Percentiles rank a stretch among this genome's conserved stretches.
Evolutionary conservation across 37 sponge, comb jelly and placozoan genomes (phyloP).

Genomic region (Hormiphora californensis): DNA sequence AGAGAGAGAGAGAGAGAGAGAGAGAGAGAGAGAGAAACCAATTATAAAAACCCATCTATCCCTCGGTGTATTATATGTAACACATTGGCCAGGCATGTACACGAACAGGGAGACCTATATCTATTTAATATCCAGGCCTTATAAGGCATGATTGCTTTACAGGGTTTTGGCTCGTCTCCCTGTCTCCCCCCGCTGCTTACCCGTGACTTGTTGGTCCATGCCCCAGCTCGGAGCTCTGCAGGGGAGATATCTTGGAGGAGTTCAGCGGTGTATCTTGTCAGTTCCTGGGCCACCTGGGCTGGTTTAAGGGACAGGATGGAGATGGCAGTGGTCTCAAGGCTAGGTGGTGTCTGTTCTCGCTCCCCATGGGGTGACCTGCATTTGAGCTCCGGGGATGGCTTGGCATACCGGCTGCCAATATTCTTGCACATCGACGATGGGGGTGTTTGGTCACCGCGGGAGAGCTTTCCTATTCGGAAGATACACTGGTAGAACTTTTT

Average conservation of each 20-base stretch:
- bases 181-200: not conserved
- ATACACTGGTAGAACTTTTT: constrained; percentile 20
- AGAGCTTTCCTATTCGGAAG: not conserved
- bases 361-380: no score
- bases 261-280: constrained; percentile 6
- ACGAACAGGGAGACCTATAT: no score
- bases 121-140: not conserved
- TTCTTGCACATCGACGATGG: not conserved
- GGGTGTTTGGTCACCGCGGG: no score
- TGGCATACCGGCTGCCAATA: not conserved
- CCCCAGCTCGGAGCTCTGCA: not conserved
- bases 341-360: no score
- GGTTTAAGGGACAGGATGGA: constrained; percentile 24
- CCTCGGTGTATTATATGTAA: no score
- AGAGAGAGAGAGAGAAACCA: no score
- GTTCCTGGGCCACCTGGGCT: constrained; percentile 14
- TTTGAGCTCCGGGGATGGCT: not conserved
- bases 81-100: no score
- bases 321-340: not conserved
- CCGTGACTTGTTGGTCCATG: not conserved
- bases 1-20: constrained; percentile 6
- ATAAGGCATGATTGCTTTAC: not conserved
- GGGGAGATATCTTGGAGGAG: constrained; percentile 11
- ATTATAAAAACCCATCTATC: no score
- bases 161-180: not conserved